A percentile compares a stretch with the other conserved stretches of the same genome.
phyloP scores from a whole-genome alignment of 1,140 invertebrate genomes.

The Drosophila serrata region DNA sequence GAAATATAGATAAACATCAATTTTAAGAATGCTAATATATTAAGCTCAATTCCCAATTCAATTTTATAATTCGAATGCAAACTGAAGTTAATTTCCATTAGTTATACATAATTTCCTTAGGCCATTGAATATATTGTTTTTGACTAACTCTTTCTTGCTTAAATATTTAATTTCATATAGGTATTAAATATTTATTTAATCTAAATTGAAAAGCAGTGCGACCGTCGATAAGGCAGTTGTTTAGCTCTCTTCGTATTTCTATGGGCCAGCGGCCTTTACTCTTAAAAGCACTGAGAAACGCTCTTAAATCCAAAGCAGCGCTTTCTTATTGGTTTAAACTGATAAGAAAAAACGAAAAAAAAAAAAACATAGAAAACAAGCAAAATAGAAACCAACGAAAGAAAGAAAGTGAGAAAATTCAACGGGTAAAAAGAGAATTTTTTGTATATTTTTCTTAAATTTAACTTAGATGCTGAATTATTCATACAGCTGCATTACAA shows the following conservation, averaged over 20 bases:
- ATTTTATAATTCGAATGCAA: too few species aligned
- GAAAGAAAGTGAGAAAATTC: background rate
- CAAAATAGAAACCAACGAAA: background rate
- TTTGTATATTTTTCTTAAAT: background rate
- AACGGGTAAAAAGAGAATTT: constrained; percentile 7
- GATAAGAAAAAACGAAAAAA: background rate
- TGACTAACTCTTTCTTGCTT: too few species aligned
- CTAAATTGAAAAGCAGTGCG: constrained; percentile 1
- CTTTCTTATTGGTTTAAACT: constrained; percentile 34
- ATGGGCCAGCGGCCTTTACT: background rate
- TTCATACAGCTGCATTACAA: constrained; percentile 26
- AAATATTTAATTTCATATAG: too few species aligned
- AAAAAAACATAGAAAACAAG: background rate
- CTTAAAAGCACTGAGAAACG: background rate
- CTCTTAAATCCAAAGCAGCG: constrained; percentile 8
- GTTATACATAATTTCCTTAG: too few species aligned
- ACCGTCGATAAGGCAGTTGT: constrained; percentile 41
- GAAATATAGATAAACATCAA: too few species aligned
- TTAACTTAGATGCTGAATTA: background rate
- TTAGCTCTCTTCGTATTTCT: background rate
- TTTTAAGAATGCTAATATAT: too few species aligned
- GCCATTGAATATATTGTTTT: too few species aligned
- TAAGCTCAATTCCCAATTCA: too few species aligned
- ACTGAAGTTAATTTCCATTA: too few species aligned
- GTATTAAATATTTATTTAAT: too few species aligned